Evolutionary conservation across 2,797 vertebrate genomes (phyloP).

Genomic region (Tenualosa thibaudeaui): DNA sequence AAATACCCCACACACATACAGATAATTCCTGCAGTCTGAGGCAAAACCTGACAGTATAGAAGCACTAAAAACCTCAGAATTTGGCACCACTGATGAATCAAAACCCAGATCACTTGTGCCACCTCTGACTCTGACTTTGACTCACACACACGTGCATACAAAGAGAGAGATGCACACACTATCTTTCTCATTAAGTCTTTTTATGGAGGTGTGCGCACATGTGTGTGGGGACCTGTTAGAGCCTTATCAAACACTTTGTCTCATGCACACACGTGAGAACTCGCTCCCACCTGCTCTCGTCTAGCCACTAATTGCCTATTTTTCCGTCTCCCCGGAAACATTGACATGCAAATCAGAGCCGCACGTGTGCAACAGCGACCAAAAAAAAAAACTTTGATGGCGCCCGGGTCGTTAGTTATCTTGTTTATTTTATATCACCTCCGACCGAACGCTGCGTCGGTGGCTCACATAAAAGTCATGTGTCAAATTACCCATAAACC

Average conservation of each 20-base stretch:
- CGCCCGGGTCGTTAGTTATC: slow-evolving; percentile 42
- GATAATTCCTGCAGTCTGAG: background rate
- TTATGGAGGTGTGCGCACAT: background rate
- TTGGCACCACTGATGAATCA: background rate
- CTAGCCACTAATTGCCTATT: slow-evolving; percentile 35
- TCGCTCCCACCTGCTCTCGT: background rate
- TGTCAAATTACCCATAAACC: slow-evolving; percentile 61
- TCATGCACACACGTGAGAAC: background rate
- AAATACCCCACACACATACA: background rate
- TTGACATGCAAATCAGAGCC: slow-evolving; percentile 27
- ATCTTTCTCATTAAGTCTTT: slow-evolving; percentile 8
- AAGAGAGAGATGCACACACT: background rate
- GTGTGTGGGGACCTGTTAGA: slow-evolving; percentile 13
- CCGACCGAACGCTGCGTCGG: slow-evolving; percentile 48
- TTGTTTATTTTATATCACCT: slow-evolving; percentile 56
- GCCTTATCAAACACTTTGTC: slow-evolving; percentile 14
- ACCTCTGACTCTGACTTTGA: background rate
- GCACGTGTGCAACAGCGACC: too few relatives aligned
- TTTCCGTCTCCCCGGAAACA: slow-evolving; percentile 34
- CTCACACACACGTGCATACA: background rate
- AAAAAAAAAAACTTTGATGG: slow-evolving; percentile 44
- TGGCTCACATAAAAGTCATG: slow-evolving; percentile 55
- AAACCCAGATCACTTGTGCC: background rate
- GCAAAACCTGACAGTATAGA: background rate
- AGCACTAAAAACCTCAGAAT: background rate